phyloP scores from a whole-genome alignment of 2,113 vertebrate species.

The Misgurnus anguillicaudatus region DNA sequence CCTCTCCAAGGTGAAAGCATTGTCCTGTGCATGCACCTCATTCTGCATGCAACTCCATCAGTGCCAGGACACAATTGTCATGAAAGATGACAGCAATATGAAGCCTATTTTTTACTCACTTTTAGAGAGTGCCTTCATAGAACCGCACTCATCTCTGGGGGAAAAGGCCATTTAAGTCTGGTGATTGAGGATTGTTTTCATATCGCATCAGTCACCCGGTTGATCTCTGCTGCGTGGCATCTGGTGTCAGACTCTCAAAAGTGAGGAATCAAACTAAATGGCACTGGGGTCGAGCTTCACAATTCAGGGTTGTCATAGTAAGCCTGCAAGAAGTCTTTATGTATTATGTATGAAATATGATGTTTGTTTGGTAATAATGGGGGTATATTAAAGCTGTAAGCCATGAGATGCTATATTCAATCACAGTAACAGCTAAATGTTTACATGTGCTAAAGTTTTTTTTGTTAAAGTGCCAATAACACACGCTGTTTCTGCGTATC shows the following conservation, averaged over 20 bases:
- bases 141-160: conserved; percentile 34
- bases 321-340: not conserved
- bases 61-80: conserved; percentile 46
- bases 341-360: conserved; percentile 3
- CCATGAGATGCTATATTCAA: not conserved
- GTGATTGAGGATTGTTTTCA: conserved; percentile 37
- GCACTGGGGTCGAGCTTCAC: not conserved
- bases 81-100: conserved; percentile 52
- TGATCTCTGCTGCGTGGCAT: conserved; percentile 33
- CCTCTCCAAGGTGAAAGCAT: conserved; percentile 43
- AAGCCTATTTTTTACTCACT: conserved; percentile 43
- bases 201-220: conserved; percentile 28
- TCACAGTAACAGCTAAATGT: not conserved
- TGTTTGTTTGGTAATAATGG: conserved; percentile 2
- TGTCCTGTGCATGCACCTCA: conserved; percentile 41
- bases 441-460: no score
- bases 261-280: conserved; percentile 13
- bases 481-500: no score
- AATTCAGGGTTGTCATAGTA: conserved; percentile 11
- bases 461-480: no score
- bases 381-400: not conserved
- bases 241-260: conserved; percentile 18
- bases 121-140: conserved; percentile 40
- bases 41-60: conserved; percentile 54
- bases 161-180: conserved; percentile 48